phyloP scores from a whole-genome alignment of 2,113 vertebrate species.

The Pipa parva region DNA sequence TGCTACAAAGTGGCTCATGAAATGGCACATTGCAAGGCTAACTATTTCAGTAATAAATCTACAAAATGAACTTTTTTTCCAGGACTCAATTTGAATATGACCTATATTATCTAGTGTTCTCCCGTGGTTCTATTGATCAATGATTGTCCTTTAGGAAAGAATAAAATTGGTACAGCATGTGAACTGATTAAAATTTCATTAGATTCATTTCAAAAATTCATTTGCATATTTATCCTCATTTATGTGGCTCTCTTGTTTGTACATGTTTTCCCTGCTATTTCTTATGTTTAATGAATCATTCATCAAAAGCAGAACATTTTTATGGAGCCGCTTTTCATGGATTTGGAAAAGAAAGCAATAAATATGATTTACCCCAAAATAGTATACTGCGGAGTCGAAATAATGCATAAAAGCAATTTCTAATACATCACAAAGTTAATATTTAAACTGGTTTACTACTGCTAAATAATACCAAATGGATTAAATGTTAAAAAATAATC shows the following conservation, averaged over 20 bases:
- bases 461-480: background rate
- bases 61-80: slow-evolving; percentile 18
- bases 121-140: slow-evolving; percentile 24
- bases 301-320: slow-evolving; percentile 15
- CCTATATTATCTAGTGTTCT: background rate
- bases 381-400: background rate
- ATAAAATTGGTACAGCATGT: slow-evolving; percentile 24
- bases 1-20: slow-evolving; percentile 8
- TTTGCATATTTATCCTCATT: background rate
- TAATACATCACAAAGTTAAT: slow-evolving; percentile 14
- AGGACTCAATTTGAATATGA: slow-evolving; percentile 18
- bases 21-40: background rate
- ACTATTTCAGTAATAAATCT: slow-evolving; percentile 10
- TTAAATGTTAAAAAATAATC: slow-evolving; percentile 17
- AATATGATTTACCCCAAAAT: slow-evolving; percentile 7
- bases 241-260: slow-evolving; percentile 24
- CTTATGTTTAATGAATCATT: slow-evolving; percentile 24
- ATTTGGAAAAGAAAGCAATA: slow-evolving; percentile 25
- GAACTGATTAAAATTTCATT: slow-evolving; percentile 38
- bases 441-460: slow-evolving; percentile 4
- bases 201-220: slow-evolving; percentile 22
- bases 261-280: slow-evolving; percentile 16
- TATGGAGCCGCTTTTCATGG: slow-evolving; percentile 3
- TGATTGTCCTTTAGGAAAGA: slow-evolving; percentile 11
- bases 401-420: slow-evolving; percentile 1